phyloP scores from a whole-genome alignment of 1,140 invertebrate species.

The Tribolium madens region DNA sequence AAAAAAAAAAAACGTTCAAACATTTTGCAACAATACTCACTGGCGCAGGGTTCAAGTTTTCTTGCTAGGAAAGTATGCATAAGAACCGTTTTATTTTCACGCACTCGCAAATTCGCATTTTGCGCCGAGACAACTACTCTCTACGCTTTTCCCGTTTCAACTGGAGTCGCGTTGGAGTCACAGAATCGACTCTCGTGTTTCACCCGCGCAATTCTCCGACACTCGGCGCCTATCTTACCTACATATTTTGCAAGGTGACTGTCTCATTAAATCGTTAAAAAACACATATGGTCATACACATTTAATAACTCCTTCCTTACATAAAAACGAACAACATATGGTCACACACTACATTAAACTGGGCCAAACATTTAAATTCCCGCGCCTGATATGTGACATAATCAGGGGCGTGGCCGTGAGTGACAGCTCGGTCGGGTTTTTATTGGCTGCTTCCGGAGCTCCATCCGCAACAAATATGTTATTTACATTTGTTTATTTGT shows the following conservation, averaged over 20 bases:
- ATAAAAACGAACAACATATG: background rate
- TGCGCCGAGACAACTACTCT: conserved; percentile 13
- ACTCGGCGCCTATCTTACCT: conserved; percentile 54
- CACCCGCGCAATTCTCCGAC: conserved; percentile 17
- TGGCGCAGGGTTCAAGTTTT: conserved; percentile 35
- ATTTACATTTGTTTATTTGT: conserved; percentile 19
- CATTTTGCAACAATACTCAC: conserved; percentile 26
- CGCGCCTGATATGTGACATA: background rate
- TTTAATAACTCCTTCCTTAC: background rate
- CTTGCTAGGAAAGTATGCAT: conserved; percentile 51
- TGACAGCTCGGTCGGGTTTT: conserved; percentile 11
- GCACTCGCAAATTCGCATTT: conserved; percentile 26
- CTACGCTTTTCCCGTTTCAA: background rate
- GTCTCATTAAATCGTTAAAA: conserved; percentile 23
- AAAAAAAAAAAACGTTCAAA: background rate
- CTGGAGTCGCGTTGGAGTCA: conserved; percentile 21
- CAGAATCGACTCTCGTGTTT: background rate
- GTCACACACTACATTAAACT: background rate
- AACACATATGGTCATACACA: background rate
- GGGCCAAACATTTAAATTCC: conserved; percentile 5
- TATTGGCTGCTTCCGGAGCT: conserved; percentile 16
- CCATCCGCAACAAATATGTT: conserved; percentile 23
- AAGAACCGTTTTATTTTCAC: conserved; percentile 4
- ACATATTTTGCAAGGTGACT: conserved; percentile 58
- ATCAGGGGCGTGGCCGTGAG: background rate